Base-by-base conservation (phyloP, 2,888 invertebrate species). In the Drosophila merina region DNA sequence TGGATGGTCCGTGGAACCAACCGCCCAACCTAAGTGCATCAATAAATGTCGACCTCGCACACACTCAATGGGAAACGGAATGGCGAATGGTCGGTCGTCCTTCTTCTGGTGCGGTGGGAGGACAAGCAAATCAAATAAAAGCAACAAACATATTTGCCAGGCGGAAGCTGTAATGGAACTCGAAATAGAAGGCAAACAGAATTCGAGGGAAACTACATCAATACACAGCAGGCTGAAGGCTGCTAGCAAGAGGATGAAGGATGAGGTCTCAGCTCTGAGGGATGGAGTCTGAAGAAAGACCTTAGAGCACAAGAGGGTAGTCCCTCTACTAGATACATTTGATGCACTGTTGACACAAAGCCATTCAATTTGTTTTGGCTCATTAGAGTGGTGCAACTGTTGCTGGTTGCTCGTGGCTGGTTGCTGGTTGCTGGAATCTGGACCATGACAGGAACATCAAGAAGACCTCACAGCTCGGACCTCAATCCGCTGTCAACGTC, bases 331-430 rank as follows among this genome's bases (percentile, higher is more conserved):
- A 66, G 57, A 60, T 59, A 74, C 72, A 67, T 67, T 71, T 77
- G 74, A 63, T 66, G 66, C 63, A 72, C 78, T 72, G 74, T 77
- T 85, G 82, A 85, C 79, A 82, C 57, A 77, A 57, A 67, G 79
- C 51, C 74, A 82, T 84, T 76, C 82, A 82, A 84, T 84, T 86
- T 80, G 80, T 82, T 80, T 76, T 85, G 76, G 63, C 86, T 85
- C 80, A 84, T 86, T 85, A 71, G 72, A 54, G 51, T 10, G 55
- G 33, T 60, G 66, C 72, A 72, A 58, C 62, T 50, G 57, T 55
- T 73, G 68, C 68, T 67, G 68, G n/a, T 4, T 3, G n/a, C 31
- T 12, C 1, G 14, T 14, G 0, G 14, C 50, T 45, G 28, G 40
- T 4, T 3, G n/a, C 31, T 12, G 14, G 14, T 14, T 14, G 14